Base-by-base conservation (phyloP, 2,888 invertebrate genomes). In the Coremacera marginata region DNA sequence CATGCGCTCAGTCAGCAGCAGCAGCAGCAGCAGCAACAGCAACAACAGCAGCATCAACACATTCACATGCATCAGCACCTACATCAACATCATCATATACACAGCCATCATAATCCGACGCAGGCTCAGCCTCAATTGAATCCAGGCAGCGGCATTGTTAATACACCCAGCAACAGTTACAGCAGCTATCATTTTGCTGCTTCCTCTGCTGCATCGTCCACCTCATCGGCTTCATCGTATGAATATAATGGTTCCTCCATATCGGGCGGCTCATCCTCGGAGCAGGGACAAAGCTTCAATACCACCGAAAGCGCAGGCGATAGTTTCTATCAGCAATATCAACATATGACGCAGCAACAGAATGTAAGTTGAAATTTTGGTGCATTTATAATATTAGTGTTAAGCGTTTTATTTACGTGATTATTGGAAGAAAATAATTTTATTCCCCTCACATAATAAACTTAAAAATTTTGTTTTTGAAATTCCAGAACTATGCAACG, bases 221-320 rank as follows among this genome's bases (percentile, higher is more conserved):
- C 84, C 81, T 86, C 88, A 63, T 85, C 86, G 68, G 85, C 84
- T 70, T 87, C 86, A 57, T 81, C 86, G 1, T 88, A 90, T 84
- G 91, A 92, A 83, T 88, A 83, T 77, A 86, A 75, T 70, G 80
- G 62, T 31, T 80, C 85, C 81, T 90, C 85, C 88, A 91, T n/a
- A 90, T 92, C 76, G 89, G 92, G 72, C 91, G 92, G 84, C 75
- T 75, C 79, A 14, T 68, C 74, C 60, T 67, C 74, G 87, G 77
- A 76, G 79, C 83, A 78, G 78, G 52, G 52, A 70, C 83, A 81
- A 25, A 81, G 77, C 31, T 83, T 82, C 57, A 83, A 80, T 74
- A 73, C 77, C 27, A 76, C 81, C 49, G 37, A 79, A 68, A 77
- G 80, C 16, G 84, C 79, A 70, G 77, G 80, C 19, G 84, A 84